Evolutionary conservation across 2,113 vertebrate genomes (phyloP).

Genomic region (Aspiorhynchus laticeps): DNA sequence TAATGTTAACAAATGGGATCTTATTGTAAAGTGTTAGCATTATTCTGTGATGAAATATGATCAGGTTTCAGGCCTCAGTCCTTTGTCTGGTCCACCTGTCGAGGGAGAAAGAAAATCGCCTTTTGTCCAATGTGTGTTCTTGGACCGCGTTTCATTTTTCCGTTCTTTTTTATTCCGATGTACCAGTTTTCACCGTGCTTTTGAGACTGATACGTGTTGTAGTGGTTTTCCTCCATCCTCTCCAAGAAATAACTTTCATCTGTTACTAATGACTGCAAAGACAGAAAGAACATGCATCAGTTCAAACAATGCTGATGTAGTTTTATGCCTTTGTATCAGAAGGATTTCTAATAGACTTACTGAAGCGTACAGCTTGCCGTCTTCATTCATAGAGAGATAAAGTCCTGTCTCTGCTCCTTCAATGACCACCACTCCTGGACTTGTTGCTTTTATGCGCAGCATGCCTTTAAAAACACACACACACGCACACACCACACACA

Average conservation of each 20-base stretch:
- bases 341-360: slow-evolving; percentile 74
- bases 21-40: neutral
- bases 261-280: slow-evolving; percentile 76
- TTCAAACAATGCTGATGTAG: neutral
- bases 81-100: slow-evolving; percentile 69
- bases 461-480: slow-evolving; percentile 57
- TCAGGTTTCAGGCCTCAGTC: slow-evolving; percentile 50
- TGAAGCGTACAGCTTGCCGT: slow-evolving; percentile 84
- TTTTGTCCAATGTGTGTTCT: slow-evolving; percentile 91
- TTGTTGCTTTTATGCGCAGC: slow-evolving; percentile 70
- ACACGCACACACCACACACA: slow-evolving; percentile 1
- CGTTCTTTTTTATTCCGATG: slow-evolving; percentile 92
- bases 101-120: slow-evolving; percentile 90
- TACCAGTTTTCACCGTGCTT: slow-evolving; percentile 87
- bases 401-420: slow-evolving; percentile 72
- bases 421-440: slow-evolving; percentile 71
- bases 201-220: slow-evolving; percentile 89
- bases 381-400: slow-evolving; percentile 88
- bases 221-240: slow-evolving; percentile 89
- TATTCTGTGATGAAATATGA: neutral
- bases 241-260: slow-evolving; percentile 93
- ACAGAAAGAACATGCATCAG: slow-evolving; percentile 33
- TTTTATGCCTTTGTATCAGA: neutral
- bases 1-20: neutral
- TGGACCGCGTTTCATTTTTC: slow-evolving; percentile 84